Conservation (phyloP, 2,888 invertebrate genomes). For the Drosophila melanosoma region DNA sequence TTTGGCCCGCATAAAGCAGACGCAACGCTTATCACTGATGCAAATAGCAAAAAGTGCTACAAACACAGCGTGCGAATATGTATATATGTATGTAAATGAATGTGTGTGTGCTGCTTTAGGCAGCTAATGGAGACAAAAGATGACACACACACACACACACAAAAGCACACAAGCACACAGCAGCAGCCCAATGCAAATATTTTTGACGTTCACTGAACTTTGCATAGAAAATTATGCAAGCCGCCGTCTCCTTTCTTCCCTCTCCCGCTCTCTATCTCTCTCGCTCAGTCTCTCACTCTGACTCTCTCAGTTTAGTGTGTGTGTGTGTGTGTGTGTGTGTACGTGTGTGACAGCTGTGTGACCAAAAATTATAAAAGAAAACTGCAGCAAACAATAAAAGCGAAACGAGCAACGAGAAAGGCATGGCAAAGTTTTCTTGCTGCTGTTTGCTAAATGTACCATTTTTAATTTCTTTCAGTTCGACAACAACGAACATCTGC, state of each 20-base stretch:
- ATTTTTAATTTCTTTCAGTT: slow-evolving; percentile 74
- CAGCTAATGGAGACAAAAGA: slow-evolving; percentile 59
- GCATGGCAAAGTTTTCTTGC: slow-evolving; percentile 68
- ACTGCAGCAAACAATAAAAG: slow-evolving; percentile 71
- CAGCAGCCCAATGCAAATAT: slow-evolving; percentile 70
- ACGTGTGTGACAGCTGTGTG: slow-evolving; percentile 80
- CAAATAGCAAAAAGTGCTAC: slow-evolving; percentile 74
- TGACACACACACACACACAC: slow-evolving; percentile 37
- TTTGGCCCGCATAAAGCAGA: slow-evolving; percentile 77
- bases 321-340: slow-evolving; percentile 27
- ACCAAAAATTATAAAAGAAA: slow-evolving; percentile 78
- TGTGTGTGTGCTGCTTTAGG: slow-evolving; percentile 37
- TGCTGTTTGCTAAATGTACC: slow-evolving; percentile 71
- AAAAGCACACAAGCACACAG: slow-evolving; percentile 30
- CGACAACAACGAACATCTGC: slow-evolving; percentile 78
- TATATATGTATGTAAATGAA: neutral
- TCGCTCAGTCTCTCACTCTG: neutral
- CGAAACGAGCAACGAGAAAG: slow-evolving; percentile 59
- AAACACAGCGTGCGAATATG: slow-evolving; percentile 53
- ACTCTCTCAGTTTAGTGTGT: slow-evolving; percentile 3
- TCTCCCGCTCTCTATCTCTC: neutral
- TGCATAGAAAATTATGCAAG: slow-evolving; percentile 80
- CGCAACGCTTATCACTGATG: slow-evolving; percentile 74
- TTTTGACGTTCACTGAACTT: slow-evolving; percentile 84
- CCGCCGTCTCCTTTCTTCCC: slow-evolving; percentile 40